A percentile compares a stretch with the other conserved stretches of the same genome.
Conservation (phyloP, 2,113 vertebrate genomes). For the Rhinoderma darwinii region DNA sequence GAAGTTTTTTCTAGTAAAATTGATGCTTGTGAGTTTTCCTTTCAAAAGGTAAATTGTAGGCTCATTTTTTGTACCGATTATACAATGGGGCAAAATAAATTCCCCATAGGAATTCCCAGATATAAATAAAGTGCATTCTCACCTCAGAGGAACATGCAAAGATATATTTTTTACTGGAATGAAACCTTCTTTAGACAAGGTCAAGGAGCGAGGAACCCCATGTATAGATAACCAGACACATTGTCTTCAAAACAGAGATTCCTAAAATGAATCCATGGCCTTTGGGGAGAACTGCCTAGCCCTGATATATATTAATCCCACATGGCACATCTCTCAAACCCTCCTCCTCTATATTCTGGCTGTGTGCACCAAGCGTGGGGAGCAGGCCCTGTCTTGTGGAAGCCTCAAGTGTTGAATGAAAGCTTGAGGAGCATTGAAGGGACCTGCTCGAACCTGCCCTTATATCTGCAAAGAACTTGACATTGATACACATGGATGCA, state of each 20-base stretch:
- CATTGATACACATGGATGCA: constrained; percentile 34
- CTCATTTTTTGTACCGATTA: not conserved
- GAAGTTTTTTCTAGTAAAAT: not conserved
- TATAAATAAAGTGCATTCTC: not conserved
- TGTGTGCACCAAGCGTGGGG: constrained; percentile 29
- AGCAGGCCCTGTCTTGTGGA: constrained; percentile 53
- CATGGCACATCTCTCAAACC: not conserved
- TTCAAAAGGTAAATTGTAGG: not conserved
- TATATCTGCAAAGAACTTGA: constrained; percentile 39
- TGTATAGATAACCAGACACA: not conserved
- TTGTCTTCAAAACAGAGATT: not conserved
- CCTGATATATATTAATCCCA: constrained; percentile 43
- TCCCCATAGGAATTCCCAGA: not conserved
- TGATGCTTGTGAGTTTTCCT: not conserved
- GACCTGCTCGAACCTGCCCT: constrained; percentile 52
- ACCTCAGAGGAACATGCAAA: not conserved
- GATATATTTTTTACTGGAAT: not conserved
- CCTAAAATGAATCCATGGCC: not conserved
- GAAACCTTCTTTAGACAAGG: not conserved
- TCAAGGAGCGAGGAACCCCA: not conserved
- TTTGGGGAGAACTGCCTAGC: constrained; percentile 6
- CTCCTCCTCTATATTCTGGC: not conserved
- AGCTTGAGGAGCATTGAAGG: not conserved
- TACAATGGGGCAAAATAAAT: not conserved
- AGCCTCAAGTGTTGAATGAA: constrained; percentile 25